Percentiles rank a stretch among this genome's conserved stretches.
phyloP scores from a whole-genome alignment of 1,140 invertebrate genomes.

The Drosophila nasuta region DNA sequence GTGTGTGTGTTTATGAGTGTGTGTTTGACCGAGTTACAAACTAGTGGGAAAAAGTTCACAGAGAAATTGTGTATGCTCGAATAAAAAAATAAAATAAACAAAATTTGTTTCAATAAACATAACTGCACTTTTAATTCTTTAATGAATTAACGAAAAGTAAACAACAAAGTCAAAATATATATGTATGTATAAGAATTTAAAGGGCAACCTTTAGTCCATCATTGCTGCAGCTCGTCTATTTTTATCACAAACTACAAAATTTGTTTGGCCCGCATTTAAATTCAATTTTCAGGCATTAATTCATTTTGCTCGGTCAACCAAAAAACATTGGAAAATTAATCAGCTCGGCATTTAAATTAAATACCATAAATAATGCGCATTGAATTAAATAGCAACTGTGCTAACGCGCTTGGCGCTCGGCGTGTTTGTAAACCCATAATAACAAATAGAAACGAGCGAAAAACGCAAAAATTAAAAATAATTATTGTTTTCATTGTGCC shows the following conservation, averaged over 20 bases:
- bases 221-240: neutral
- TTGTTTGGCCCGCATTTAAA: constrained; percentile 29
- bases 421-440: constrained; percentile 15
- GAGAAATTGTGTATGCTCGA: neutral
- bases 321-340: constrained; percentile 52
- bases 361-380: constrained; percentile 41
- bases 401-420: neutral
- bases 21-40: constrained; percentile 14
- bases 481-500: constrained; percentile 1
- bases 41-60: constrained; percentile 6
- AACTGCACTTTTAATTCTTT: neutral
- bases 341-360: constrained; percentile 44
- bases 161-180: no score
- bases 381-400: constrained; percentile 5
- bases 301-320: constrained; percentile 33
- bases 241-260: constrained; percentile 17
- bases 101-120: neutral
- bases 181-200: neutral
- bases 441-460: constrained; percentile 2
- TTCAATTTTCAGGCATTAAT: constrained; percentile 32
- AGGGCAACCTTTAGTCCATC: neutral
- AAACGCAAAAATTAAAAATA: constrained; percentile 22
- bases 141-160: neutral
- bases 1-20: neutral
- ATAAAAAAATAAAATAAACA: neutral